Evolutionary conservation across 1,140 invertebrate species (phyloP), one percentile per base, ranked within the genome.

Genomic region (Macrostomum lignano): DNA sequence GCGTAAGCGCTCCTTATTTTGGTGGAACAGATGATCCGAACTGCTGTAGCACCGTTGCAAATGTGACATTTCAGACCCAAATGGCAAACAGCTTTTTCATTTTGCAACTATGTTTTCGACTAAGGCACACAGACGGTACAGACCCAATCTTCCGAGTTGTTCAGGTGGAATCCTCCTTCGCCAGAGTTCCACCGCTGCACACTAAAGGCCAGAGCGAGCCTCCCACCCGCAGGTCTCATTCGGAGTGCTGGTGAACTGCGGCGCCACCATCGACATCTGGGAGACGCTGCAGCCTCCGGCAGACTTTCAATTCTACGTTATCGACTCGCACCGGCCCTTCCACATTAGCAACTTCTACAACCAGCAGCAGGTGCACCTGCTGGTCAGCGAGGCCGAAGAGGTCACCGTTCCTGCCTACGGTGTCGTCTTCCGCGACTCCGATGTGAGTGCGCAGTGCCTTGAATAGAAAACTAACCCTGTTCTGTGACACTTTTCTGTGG

Each of bases 311-410:
- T 75, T 93, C 53, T 93, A n/a, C n/a, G n/a, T n/a, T n/a, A n/a
- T n/a, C n/a, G n/a, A n/a, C n/a, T n/a, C n/a, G n/a, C 81, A 91
- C 51, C 67, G 78, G 33, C 82, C 84, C 1, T 70, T 77, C 22
- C 76, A 91, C 61, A 68, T 93, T 20, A 74, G 74, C 48, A 93
- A 93, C 63, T 66, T 86, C 29, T 93, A 81, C 50, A 81, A 74
- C 54, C 73, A 72, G 45, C 65, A 68, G n/a, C 79, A 88, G 62
- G 55, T 67, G 17, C n/a, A n/a, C n/a, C n/a, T n/a, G n/a, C n/a
- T n/a, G n/a, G n/a, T n/a, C n/a, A n/a, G n/a, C n/a, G n/a, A n/a
- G n/a, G n/a, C n/a, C n/a, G n/a, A n/a, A n/a, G n/a, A n/a, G n/a
- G n/a, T n/a, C n/a, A n/a, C n/a, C n/a, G n/a, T n/a, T n/a, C n/a